phyloP scores from a whole-genome alignment of 2,113 vertebrate genomes.

The Hiodon tergisus region DNA sequence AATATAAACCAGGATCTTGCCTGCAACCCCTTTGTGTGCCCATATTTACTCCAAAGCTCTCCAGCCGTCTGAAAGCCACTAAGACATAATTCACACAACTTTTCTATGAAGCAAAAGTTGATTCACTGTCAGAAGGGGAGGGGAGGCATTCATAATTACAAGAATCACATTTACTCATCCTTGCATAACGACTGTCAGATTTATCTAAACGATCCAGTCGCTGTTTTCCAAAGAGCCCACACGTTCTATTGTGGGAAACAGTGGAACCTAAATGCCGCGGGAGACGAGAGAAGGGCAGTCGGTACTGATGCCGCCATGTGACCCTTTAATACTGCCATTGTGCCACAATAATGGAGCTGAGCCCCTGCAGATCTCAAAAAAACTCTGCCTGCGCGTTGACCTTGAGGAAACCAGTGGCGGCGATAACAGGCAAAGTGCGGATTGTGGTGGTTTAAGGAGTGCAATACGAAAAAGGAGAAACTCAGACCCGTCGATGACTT shows the following conservation, averaged over 20 bases:
- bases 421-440: background rate
- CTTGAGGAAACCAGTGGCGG: background rate
- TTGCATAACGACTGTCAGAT: constrained; percentile 8
- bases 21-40: background rate
- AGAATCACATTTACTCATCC: background rate
- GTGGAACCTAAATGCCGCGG: background rate
- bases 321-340: constrained; percentile 15
- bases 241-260: constrained; percentile 12
- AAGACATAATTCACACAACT: constrained; percentile 2
- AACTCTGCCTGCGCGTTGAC: background rate
- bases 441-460: too few species aligned
- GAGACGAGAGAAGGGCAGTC: background rate
- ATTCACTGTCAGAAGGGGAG: background rate
- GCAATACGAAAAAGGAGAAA: background rate
- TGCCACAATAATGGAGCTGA: constrained; percentile 5
- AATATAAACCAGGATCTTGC: background rate
- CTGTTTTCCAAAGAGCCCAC: constrained; percentile 5
- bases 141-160: background rate
- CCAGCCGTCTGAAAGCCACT: background rate
- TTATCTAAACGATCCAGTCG: constrained; percentile 20
- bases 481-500: background rate
- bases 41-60: constrained; percentile 2
- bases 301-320: constrained; percentile 13
- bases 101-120: constrained; percentile 1
- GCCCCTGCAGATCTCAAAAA: background rate